Evolutionary conservation across 2,888 invertebrate genomes (phyloP).

Genomic region (Limnephilus rhombicus): DNA sequence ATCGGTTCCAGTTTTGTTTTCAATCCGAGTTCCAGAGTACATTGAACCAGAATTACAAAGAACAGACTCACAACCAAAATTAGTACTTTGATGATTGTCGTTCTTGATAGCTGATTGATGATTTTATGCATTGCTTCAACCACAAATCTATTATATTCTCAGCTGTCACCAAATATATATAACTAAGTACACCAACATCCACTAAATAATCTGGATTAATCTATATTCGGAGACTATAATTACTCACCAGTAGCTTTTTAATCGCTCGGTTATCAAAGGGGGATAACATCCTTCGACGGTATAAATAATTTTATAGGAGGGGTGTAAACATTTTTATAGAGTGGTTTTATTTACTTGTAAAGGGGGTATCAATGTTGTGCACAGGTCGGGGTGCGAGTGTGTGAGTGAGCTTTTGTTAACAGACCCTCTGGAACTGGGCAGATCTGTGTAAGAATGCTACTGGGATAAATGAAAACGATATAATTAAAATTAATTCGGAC

Average conservation of each 20-base stretch:
- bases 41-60: no score
- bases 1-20: no score
- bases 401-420: conserved; percentile 37
- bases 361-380: background rate
- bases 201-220: background rate
- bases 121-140: no score
- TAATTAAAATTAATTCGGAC: background rate
- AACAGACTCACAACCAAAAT: no score
- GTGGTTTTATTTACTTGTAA: conserved; percentile 3
- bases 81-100: no score
- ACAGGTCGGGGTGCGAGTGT: background rate
- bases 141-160: background rate
- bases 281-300: background rate
- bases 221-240: background rate
- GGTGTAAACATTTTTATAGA: background rate
- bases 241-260: background rate
- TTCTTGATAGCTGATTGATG: no score
- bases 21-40: no score
- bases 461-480: background rate
- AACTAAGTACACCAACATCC: background rate
- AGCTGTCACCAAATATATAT: background rate
- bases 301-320: background rate
- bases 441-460: conserved; percentile 5
- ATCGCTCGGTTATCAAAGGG: background rate
- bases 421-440: conserved; percentile 20